These are phyloP conservation scores for Momotus momota DNA, from an alignment of 2,797 vertebrate species.

Conservation along the genomic window DNA sequence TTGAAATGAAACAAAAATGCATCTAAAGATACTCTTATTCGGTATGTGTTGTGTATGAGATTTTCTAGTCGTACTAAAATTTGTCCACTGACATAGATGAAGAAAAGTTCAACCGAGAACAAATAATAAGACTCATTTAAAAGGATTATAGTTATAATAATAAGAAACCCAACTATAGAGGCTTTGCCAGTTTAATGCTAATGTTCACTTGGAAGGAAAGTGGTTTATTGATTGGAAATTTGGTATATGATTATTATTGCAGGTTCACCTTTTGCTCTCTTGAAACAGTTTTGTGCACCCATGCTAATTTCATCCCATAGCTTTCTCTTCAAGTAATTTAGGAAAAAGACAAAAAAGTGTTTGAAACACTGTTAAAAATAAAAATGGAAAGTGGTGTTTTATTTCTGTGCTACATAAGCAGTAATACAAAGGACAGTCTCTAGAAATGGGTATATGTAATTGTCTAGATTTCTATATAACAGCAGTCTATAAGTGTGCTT, in stretches of 20 bases:
- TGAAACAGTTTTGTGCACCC: background rate
- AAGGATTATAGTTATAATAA: background rate
- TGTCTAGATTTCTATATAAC: background rate
- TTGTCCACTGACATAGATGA: background rate
- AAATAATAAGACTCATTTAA: background rate
- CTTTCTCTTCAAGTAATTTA: background rate
- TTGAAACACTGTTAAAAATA: background rate
- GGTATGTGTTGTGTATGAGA: background rate
- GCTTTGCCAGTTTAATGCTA: background rate
- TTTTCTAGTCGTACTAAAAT: background rate
- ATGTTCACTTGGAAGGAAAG: background rate
- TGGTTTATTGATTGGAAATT: constrained; percentile 1
- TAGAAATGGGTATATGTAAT: background rate
- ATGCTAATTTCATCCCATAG: background rate
- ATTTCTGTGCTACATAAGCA: background rate
- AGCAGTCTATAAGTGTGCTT: background rate
- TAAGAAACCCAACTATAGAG: background rate
- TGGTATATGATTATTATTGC: background rate
- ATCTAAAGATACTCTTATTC: background rate
- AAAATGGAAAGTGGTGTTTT: background rate
- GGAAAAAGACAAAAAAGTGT: background rate
- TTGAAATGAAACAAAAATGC: background rate
- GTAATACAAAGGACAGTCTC: background rate
- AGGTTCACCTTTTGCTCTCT: background rate
- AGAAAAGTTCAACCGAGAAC: background rate